Percentiles rank a stretch among this genome's conserved stretches.
phyloP scores from a whole-genome alignment of 2,888 invertebrate species.

The Dasypolia templi region DNA sequence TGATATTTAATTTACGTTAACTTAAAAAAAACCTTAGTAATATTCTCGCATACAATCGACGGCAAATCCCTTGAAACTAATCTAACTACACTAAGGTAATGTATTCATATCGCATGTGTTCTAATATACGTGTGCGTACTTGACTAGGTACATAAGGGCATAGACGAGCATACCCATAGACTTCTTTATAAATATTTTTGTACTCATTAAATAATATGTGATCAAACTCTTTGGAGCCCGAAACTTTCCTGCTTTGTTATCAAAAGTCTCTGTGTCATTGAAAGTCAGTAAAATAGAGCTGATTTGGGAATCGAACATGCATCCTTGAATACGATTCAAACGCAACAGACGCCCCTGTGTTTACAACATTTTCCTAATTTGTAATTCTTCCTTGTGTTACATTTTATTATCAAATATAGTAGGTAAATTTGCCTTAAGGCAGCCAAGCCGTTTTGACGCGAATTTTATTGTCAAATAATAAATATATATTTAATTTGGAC shows the following conservation, averaged over 20 bases:
- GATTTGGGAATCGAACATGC: background rate
- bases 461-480: slow-evolving; percentile 9
- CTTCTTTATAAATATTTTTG: background rate
- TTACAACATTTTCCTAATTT: slow-evolving; percentile 20
- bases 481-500: slow-evolving; percentile 3
- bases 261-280: background rate
- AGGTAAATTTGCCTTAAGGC: background rate
- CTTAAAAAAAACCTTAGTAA: background rate
- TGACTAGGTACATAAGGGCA: slow-evolving; percentile 6
- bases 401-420: background rate
- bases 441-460: background rate
- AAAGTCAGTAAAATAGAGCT: background rate
- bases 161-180: background rate
- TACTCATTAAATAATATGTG: background rate
- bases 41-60: background rate
- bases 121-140: background rate
- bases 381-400: slow-evolving; percentile 28
- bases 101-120: slow-evolving; percentile 9
- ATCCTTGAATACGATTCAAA: background rate
- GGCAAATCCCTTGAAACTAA: background rate
- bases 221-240: background rate
- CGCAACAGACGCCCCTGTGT: background rate
- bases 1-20: background rate
- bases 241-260: background rate
- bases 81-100: slow-evolving; percentile 1